Evolutionary conservation across 64 coral and sea anemone species (phyloP), one percentile per base, ranked within the genome.

Genomic region (Dendrophyllia cribrosa): DNA sequence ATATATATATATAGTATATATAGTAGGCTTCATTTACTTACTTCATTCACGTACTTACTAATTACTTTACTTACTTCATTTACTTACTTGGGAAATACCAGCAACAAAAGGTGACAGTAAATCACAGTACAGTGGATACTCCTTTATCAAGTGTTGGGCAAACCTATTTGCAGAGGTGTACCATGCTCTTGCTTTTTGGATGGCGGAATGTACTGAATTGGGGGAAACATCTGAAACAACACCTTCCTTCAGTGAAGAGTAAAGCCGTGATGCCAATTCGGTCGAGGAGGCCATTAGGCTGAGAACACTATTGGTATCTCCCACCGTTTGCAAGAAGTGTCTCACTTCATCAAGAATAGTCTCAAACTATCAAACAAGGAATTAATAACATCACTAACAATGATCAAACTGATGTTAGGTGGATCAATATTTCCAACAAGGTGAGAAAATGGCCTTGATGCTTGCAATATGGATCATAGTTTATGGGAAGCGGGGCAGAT

Each of bases 81-180:
- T 74, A 0, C 46, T 66, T 59, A 97, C 95, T 92, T 97, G 95
- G 56, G 88, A 88, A 59, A 90, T 59, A 20, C 81, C 92, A n/a
- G 88, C 82, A 51, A 94, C 64, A 26, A 97, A 97, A 10, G 95
- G 92, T 49, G 73, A 60, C 58, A 92, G 59, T 16, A 97, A 44
- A 85, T 97, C 95, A 59, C 88, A 65, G 56, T 97, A 97, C 23
- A 94, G 82, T 6, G 92, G 82, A 68, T 87, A 94, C 23, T 94
- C 86, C 61, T 82, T 84, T 55, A 68, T 78, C 14, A 85, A 66
- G 23, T 91, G 87, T 13, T 70, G 77, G 6, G 94, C 61, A 56
- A 97, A 94, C 58, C 71, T 90, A 23, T 91, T 82, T 26, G 49
- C 65, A 10, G 95, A 97, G 0, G n/a, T 68, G 45, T 75, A 15